A percentile compares a stretch with the other conserved stretches of the same genome.
Conservation (phyloP, 2,888 invertebrate genomes). For the Acheta domesticus region DNA sequence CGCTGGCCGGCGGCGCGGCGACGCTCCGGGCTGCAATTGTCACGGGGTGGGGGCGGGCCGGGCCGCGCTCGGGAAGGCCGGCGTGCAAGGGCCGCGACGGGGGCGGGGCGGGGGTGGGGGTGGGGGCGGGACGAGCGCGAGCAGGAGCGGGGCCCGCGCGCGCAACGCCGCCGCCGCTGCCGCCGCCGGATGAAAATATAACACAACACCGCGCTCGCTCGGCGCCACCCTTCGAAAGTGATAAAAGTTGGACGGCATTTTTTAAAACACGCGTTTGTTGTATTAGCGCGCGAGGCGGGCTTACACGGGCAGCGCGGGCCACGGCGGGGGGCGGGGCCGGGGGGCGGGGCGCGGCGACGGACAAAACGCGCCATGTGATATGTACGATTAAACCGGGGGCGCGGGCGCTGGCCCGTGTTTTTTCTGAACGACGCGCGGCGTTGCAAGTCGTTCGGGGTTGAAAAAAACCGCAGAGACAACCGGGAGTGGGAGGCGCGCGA, state of each 20-base stretch:
- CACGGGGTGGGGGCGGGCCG: neutral
- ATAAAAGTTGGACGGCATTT: slow-evolving; percentile 9
- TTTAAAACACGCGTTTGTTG: slow-evolving; percentile 18
- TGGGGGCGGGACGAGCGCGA: neutral
- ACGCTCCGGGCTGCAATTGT: neutral
- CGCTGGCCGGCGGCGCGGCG: slow-evolving; percentile 8
- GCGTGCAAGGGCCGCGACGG: neutral
- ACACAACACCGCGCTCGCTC: slow-evolving; percentile 3
- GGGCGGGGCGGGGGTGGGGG: neutral
- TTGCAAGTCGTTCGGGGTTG: slow-evolving; percentile 10
- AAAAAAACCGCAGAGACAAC: slow-evolving; percentile 18
- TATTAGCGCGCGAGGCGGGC: neutral
- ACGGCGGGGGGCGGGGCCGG: neutral
- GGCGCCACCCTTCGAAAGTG: neutral
- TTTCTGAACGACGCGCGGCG: slow-evolving; percentile 18
- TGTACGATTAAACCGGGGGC: slow-evolving; percentile 1
- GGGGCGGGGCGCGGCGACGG: neutral
- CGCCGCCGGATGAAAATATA: neutral
- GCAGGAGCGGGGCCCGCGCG: neutral
- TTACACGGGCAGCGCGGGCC: neutral
- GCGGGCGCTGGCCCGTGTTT: neutral
- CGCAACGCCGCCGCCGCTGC: neutral
- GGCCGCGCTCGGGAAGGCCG: neutral
- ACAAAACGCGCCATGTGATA: slow-evolving; percentile 18
- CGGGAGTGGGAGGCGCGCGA: neutral